Base-by-base conservation (phyloP, 2,888 invertebrate species). In the Tiliacea citrago region DNA sequence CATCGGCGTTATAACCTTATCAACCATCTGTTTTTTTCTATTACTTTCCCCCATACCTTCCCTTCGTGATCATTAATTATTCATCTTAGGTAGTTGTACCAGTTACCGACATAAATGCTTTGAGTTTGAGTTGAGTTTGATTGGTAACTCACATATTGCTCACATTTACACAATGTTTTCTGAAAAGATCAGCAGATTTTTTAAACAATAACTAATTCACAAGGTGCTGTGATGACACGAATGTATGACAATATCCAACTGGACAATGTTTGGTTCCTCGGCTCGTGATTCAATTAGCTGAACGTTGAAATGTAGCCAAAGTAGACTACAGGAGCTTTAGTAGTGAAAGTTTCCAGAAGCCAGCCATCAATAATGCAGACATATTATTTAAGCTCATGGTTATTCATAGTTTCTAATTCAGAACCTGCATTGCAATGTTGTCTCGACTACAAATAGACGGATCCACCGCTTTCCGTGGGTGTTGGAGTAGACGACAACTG, bases 371-470 rank as follows among this genome's bases (percentile, higher is more conserved):
- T 68, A 68, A 70, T 67, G 35, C 13, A 24, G 49, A 77, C 77
- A 58, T 76, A 21, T 76, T 69, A 45, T 71, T 51, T 68, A 82
- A 71, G 55, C 71, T 4, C 57, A 16, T 58, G 12, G 61, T 83
- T 79, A 73, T 70, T 67, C 62, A 83, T 62, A 35, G 63, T 68
- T 72, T 83, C 73, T 83, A 83, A 79, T 73, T 69, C 63, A 69
- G 45, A 73, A 47, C 35, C 42, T 72, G 65, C 79, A 73, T 29
- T 49, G 55, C 66, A 79, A 65, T 42, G 55, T 66, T 18, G 39
- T 79, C 58, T 73, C n/a, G 3, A 7, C 39, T 67, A 60, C 21
- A 79, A 83, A 81, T 81, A 81, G 62, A 73, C 18, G 9, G 57
- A 7, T 58, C 69, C 45, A 55, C n/a, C 66, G 45, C 7, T 79